Evolutionary conservation across 2,113 vertebrate species (phyloP), one percentile per base, ranked within the genome.

Genomic region (Festucalex cinctus): DNA sequence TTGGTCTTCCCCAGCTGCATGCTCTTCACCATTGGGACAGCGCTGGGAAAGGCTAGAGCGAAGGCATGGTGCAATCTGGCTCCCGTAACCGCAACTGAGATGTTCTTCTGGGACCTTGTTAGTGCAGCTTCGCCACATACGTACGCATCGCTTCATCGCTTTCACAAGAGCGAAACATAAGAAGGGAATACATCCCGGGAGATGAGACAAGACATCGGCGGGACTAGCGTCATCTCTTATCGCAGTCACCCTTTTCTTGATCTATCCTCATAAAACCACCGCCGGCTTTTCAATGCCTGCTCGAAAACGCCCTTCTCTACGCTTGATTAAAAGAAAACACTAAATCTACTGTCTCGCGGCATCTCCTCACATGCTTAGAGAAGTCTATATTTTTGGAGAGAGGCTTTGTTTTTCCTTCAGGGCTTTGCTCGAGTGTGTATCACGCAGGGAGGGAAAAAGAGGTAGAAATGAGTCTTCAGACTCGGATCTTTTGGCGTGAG

Each of bases 51-150:
- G 84, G 75, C 64, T 73, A 84, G 76, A 77, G 71, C 74, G 78
- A 79, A 74, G 46, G 56, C 36, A 2, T 14, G 28, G 74, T 73
- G 80, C 76, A 80, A 83, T 84, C 78, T 73, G 65, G 28, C 70
- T 76, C 69, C 68, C 66, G 78, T 53, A 78, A 58, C 78, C 70
- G 36, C 28, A 5, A 63, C 53, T 28, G 69, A 67, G 74, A 58
- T 64, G 74, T 74, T 75, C 84, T 81, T 84, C 66, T 3, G 86
- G 85, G 86, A 89, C 81, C 88, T 91, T 60, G 84, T 90, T 90
- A 89, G 85, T 77, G 71, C 65, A 53, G 78, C 80, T 81, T 75
- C 68, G 79, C 58, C 49, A 73, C 71, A 81, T 70, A 69, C 63
- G 36, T 26, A 59, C 28, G 65, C 44, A 61, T 19, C 26, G 77